These are phyloP conservation scores for Nylanderia fulva DNA, from an alignment of 1,140 invertebrate genomes.

Conservation along the genomic window DNA sequence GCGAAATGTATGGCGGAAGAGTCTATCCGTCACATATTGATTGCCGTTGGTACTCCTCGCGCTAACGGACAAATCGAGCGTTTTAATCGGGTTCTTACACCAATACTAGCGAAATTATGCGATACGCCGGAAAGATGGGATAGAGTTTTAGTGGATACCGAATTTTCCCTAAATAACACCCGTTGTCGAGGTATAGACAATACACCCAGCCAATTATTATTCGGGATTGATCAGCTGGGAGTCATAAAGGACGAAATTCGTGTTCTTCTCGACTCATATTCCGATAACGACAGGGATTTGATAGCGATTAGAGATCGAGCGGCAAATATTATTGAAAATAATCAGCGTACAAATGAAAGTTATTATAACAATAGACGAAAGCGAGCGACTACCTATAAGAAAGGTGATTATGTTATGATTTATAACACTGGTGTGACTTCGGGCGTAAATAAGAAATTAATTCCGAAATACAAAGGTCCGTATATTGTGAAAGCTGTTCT, in stretches of 20 bases:
- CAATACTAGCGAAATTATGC: conserved; percentile 2
- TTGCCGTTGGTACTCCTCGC: not conserved
- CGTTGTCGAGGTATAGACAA: not conserved
- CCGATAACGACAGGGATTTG: not conserved
- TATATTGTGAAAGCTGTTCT: not conserved
- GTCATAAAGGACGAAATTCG: not conserved
- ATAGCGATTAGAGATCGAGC: not conserved
- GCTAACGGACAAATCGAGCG: not conserved
- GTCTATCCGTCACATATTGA: not conserved
- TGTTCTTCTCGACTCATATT: not conserved
- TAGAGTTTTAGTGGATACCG: accelerated
- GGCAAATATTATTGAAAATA: not conserved
- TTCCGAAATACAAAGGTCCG: not conserved
- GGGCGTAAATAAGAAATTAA: not conserved
- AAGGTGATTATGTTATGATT: not conserved
- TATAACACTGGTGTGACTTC: not conserved
- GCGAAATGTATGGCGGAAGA: not conserved
- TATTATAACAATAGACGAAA: not conserved
- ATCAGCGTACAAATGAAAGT: not conserved
- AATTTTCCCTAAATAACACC: not conserved
- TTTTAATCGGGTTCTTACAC: not conserved
- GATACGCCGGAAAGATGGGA: not conserved
- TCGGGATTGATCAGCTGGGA: not conserved
- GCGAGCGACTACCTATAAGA: not conserved
- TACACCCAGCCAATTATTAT: conserved; percentile 5